A percentile compares a stretch with the other conserved stretches of the same genome.
Conservation (phyloP, 1,140 invertebrate species). For the Pissodes strobi region DNA sequence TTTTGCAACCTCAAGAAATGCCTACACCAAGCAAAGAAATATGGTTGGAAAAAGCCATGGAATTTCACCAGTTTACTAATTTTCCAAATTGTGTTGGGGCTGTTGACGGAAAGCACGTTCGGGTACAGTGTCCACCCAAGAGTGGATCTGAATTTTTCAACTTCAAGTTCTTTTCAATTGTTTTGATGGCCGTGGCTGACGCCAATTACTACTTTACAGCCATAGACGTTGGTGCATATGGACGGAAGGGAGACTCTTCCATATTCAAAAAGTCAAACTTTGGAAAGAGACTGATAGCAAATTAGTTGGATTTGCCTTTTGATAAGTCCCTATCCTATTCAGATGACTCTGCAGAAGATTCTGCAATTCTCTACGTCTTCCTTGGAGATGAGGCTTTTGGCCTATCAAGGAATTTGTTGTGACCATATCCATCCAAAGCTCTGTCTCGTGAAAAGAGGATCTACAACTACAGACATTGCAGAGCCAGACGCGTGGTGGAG, state of each 20-base stretch:
- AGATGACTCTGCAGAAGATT: too few relatives aligned
- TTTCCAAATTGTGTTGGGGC: slow-evolving; percentile 53
- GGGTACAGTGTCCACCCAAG: slow-evolving; percentile 45
- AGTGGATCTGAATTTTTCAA: slow-evolving; percentile 52
- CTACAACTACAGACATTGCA: too few relatives aligned
- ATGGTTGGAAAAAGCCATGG: slow-evolving; percentile 36
- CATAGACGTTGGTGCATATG: slow-evolving; percentile 57
- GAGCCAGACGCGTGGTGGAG: slow-evolving; percentile 55
- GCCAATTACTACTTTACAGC: slow-evolving; percentile 26
- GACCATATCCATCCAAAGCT: slow-evolving; percentile 53
- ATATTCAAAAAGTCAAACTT: slow-evolving; percentile 51
- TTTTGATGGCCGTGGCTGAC: slow-evolving; percentile 18
- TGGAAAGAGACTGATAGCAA: slow-evolving; percentile 38
- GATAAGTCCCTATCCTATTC: too few relatives aligned
- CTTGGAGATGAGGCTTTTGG: too few relatives aligned
- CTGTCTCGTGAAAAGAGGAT: too few relatives aligned
- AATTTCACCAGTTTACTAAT: slow-evolving; percentile 46
- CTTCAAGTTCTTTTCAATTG: slow-evolving; percentile 50
- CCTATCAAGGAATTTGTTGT: slow-evolving; percentile 46
- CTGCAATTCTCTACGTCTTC: slow-evolving; percentile 42
- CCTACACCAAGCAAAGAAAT: slow-evolving; percentile 22
- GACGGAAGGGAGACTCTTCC: slow-evolving; percentile 52
- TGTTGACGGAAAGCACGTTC: too few relatives aligned
- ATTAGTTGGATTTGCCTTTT: slow-evolving; percentile 42
- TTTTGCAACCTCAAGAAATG: slow-evolving; percentile 42